Percentiles rank a stretch among this genome's conserved stretches.
Conservation (phyloP, 2,888 invertebrate genomes). For the Archaeoteleia sp. region DNA sequence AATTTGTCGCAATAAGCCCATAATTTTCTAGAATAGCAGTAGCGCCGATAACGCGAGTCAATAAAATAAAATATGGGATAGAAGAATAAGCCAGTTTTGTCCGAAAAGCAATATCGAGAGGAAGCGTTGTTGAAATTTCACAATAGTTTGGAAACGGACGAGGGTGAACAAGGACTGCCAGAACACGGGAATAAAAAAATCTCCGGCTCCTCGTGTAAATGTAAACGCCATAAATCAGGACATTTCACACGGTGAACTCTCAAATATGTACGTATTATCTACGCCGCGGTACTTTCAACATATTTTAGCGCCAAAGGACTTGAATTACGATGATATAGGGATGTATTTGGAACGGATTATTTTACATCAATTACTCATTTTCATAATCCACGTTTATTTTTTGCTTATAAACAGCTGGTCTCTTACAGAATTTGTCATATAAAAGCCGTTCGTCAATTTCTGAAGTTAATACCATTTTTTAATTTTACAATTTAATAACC, state of each 20-base stretch:
- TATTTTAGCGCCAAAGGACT: neutral
- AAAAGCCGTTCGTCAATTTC: no score
- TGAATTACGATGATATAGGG: no score
- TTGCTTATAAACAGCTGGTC: no score
- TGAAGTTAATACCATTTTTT: no score
- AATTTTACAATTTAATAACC: no score
- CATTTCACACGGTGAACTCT: neutral
- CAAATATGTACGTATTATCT: neutral
- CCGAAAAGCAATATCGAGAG: conserved; percentile 1
- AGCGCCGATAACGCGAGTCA: neutral
- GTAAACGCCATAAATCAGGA: neutral
- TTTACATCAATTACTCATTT: no score
- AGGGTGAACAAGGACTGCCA: neutral
- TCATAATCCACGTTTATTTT: no score
- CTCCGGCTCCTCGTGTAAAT: neutral
- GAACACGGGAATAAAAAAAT: neutral
- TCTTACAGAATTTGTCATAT: no score
- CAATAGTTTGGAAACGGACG: neutral
- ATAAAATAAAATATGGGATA: conserved; percentile 1
- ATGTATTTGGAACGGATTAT: no score
- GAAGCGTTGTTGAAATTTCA: conserved; percentile 4
- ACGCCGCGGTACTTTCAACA: neutral
- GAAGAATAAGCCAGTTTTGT: conserved; percentile 1
- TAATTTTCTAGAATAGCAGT: neutral
- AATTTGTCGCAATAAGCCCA: no score